Evolutionary conservation across 2,888 invertebrate species (phyloP).

Genomic region (Rambutsinella grinnellia): DNA sequence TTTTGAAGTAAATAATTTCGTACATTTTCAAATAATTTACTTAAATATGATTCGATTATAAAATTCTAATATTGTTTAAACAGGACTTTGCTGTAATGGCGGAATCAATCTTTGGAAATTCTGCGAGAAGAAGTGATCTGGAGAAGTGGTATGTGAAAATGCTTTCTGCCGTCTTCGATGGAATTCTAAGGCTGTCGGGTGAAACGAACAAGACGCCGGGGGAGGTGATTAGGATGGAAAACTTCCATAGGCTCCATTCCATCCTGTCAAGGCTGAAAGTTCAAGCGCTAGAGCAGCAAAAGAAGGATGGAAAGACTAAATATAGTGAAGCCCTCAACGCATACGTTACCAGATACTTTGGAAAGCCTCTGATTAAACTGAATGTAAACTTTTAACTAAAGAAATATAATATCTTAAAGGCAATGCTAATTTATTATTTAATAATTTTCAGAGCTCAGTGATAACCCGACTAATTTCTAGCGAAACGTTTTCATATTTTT

Average conservation of each 20-base stretch:
- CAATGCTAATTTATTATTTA: no score
- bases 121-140: slow-evolving; percentile 88
- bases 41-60: not conserved
- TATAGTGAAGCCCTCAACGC: slow-evolving; percentile 90
- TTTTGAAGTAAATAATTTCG: slow-evolving; percentile 80
- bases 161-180: slow-evolving; percentile 86
- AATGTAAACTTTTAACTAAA: slow-evolving; percentile 76
- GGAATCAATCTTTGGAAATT: slow-evolving; percentile 88
- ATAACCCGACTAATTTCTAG: no score
- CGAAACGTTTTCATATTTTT: not conserved
- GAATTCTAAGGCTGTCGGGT: slow-evolving; percentile 81
- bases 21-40: slow-evolving; percentile 4
- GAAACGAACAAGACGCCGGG: slow-evolving; percentile 93
- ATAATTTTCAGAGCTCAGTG: no score
- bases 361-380: slow-evolving; percentile 90
- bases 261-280: slow-evolving; percentile 91
- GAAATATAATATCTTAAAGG: no score
- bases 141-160: slow-evolving; percentile 91
- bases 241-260: slow-evolving; percentile 94
- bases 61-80: not conserved
- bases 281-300: slow-evolving; percentile 84
- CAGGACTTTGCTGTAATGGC: slow-evolving; percentile 86
- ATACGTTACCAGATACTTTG: slow-evolving; percentile 96
- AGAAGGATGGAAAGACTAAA: slow-evolving; percentile 90
- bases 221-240: slow-evolving; percentile 94